Evolutionary conservation across 1,140 invertebrate genomes (phyloP), one percentile per base, ranked within the genome.

Genomic region (Microplitis mediator): DNA sequence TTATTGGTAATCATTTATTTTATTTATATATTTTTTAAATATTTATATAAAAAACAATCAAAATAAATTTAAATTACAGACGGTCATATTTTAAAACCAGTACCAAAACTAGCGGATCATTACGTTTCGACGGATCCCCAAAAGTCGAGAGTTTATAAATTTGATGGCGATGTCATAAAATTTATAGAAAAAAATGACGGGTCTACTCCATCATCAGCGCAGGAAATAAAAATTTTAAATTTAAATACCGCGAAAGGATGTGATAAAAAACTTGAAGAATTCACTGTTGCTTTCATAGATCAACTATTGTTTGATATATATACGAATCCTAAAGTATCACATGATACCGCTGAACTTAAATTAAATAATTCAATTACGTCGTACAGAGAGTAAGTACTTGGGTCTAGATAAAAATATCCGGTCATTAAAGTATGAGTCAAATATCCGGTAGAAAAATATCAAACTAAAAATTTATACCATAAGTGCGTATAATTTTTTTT

Each of bases 371-470:
- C 16, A 51, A 74, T 82, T 8, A 66, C 51, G 23, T 75, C 39
- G 54, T 80, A 81, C 34, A 80, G 79, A 77, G 76, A 81, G 80
- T 81, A 71, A 76, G 76, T 79, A 67, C 63, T 70, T 70, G 4
- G n/a, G n/a, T 23, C 23, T 23, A 23, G 23, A 23, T 23, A 23
- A 23, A 23, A 23, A 23, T 23, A 23, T 23, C 23, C 23, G 23
- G 23, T 23, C 23, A 23, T 23, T 23, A 23, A 23, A 23, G 23
- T 23, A 23, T 23, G 1, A 23, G 23, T 23, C 23, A 23, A 23
- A 23, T 23, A 23, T 23, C 23, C 23, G 23, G 23, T 23, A 23
- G 23, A 23, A 23, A 23, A 23, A 23, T 23, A 23, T 23, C 23
- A 23, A 23, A 23, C 23, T 23, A 1, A 23, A 23, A 23, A 23